These are phyloP conservation scores for Muscicapa striata DNA, from an alignment of 2,797 vertebrate species.

Conservation along the genomic window DNA sequence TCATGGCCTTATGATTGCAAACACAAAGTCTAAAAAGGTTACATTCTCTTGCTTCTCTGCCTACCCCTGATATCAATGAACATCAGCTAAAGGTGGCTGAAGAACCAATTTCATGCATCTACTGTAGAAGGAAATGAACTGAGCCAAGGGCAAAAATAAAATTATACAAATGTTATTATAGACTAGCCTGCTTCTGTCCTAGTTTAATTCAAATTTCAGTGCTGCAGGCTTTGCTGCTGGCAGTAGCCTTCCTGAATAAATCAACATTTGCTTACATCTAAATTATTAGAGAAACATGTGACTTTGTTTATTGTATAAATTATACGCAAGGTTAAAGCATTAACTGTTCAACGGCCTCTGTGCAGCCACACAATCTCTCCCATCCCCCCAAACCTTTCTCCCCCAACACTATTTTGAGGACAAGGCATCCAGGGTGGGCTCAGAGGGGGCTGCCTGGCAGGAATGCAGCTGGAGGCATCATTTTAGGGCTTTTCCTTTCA, in stretches of 20 bases:
- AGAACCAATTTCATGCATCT: slow-evolving; percentile 99
- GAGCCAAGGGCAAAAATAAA: slow-evolving; percentile 99
- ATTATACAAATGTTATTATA: slow-evolving; percentile 99
- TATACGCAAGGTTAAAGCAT: slow-evolving; percentile 94
- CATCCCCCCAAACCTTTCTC: background rate
- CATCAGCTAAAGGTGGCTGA: slow-evolving; percentile 95
- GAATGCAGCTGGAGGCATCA: background rate
- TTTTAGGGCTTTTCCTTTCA: slow-evolving; percentile 23
- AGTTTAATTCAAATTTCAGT: slow-evolving; percentile 99
- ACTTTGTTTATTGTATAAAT: slow-evolving; percentile 99
- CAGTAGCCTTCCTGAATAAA: slow-evolving; percentile 98
- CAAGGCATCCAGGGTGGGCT: background rate
- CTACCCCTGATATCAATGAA: slow-evolving; percentile 87
- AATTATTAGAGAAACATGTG: slow-evolving; percentile 99
- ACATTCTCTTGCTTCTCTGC: slow-evolving; percentile 89
- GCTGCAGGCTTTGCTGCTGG: slow-evolving; percentile 89
- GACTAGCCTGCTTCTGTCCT: slow-evolving; percentile 99
- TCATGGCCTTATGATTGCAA: slow-evolving; percentile 66
- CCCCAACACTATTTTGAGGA: background rate
- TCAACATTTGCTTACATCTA: slow-evolving; percentile 99
- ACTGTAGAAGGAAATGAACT: slow-evolving; percentile 99
- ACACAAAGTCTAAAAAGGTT: slow-evolving; percentile 81
- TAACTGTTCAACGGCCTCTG: slow-evolving; percentile 79
- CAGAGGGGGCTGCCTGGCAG: background rate
- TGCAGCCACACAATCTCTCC: slow-evolving; percentile 53